These are phyloP conservation scores for Heliopora coerulea DNA, from an alignment of 92 coral and sea anemone genomes.

Conservation along the genomic window DNA sequence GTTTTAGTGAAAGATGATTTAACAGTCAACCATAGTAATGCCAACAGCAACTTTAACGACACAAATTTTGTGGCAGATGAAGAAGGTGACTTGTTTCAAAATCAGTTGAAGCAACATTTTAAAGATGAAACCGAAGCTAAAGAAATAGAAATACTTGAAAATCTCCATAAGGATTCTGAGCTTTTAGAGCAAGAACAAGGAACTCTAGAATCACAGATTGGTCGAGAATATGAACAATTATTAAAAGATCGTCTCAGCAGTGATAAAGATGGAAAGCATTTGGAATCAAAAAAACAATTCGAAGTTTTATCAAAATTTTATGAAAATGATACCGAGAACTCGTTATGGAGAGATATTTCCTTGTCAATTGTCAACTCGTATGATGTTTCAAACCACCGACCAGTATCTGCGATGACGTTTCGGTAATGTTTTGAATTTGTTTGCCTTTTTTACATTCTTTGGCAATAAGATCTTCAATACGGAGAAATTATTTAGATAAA, in stretches of 20 bases:
- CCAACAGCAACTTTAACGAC: no score
- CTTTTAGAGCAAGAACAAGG: constrained; percentile 12
- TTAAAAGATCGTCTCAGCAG: background rate
- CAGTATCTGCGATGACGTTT: constrained; percentile 32
- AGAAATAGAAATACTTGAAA: background rate
- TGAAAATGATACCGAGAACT: background rate
- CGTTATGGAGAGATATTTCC: background rate
- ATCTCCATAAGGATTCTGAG: constrained; percentile 14
- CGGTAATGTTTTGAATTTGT: constrained; percentile 10
- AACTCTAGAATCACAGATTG: constrained; percentile 27
- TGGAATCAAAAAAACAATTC: background rate
- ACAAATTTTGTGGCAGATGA: constrained; percentile 12
- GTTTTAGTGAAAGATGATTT: background rate
- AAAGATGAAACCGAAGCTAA: constrained; percentile 2
- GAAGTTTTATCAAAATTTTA: background rate
- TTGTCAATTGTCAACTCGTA: constrained; percentile 23
- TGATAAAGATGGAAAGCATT: constrained; percentile 10
- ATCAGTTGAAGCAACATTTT: constrained; percentile 21
- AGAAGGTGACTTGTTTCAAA: constrained; percentile 30
- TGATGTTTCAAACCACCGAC: constrained; percentile 21
- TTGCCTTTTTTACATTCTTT: background rate
- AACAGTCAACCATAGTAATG: background rate
- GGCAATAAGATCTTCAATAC: background rate
- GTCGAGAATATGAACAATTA: constrained; percentile 23
- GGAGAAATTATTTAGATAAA: background rate